phyloP scores from a whole-genome alignment of 2,888 invertebrate genomes.

The Chrysotoxum bicinctum region DNA sequence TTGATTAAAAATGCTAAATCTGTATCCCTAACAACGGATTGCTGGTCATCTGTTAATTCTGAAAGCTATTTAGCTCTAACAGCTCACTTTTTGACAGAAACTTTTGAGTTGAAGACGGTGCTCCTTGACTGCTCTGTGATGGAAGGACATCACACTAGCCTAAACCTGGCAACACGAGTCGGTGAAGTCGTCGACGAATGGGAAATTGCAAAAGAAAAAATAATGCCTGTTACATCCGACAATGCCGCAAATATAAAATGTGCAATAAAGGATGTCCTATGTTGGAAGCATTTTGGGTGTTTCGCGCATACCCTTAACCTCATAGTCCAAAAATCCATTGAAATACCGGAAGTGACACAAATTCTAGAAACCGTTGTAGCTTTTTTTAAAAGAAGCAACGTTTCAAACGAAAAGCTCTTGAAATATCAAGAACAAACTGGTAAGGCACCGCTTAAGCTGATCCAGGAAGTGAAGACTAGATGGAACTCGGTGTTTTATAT shows the following conservation, averaged over 20 bases:
- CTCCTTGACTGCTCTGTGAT: conserved; percentile 2
- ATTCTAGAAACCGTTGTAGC: conserved; percentile 29
- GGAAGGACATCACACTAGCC: neutral
- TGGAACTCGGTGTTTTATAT: conserved; percentile 6
- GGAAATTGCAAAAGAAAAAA: neutral
- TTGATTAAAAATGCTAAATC: neutral
- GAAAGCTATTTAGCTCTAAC: conserved; percentile 36
- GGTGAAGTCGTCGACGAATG: neutral
- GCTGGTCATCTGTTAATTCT: conserved; percentile 30
- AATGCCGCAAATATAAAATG: neutral
- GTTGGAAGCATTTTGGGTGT: neutral
- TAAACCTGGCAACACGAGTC: neutral
- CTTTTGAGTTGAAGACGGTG: neutral
- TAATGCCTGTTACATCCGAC: neutral
- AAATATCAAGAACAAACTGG: conserved; percentile 26
- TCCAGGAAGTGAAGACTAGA: conserved; percentile 2
- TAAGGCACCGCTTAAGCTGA: neutral
- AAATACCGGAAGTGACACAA: neutral
- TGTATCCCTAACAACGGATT: conserved; percentile 28
- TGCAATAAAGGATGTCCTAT: neutral
- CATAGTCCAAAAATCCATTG: neutral
- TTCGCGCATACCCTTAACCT: neutral
- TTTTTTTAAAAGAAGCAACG: conserved; percentile 45
- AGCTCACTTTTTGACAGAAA: conserved; percentile 1
- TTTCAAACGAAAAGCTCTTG: conserved; percentile 52